A percentile compares a stretch with the other conserved stretches of the same genome.
phyloP scores from a whole-genome alignment of 2,113 vertebrate genomes.

The Serilophus lunatus region DNA sequence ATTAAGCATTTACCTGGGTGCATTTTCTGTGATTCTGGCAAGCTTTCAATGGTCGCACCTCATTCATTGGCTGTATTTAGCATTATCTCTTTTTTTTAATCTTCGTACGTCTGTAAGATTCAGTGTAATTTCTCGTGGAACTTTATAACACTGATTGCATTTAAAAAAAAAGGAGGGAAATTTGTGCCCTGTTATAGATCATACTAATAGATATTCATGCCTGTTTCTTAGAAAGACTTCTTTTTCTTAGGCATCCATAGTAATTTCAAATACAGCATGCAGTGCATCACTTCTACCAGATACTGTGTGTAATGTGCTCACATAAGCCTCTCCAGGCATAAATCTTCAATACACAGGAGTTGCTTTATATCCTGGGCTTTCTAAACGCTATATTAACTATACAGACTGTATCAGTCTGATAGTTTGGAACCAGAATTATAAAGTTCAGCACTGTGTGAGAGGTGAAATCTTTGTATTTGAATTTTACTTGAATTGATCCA shows the following conservation, averaged over 20 bases:
- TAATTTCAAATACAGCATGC: constrained; percentile 3
- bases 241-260: background rate
- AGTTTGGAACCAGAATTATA: constrained; percentile 17
- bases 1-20: constrained; percentile 22
- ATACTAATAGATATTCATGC: background rate
- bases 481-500: constrained; percentile 64
- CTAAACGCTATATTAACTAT: background rate
- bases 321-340: constrained; percentile 24
- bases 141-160: background rate
- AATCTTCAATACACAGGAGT: background rate
- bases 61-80: background rate
- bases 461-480: constrained; percentile 56
- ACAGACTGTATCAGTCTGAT: constrained; percentile 14
- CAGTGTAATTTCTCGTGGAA: background rate
- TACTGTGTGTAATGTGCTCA: background rate
- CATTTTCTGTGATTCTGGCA: constrained; percentile 44
- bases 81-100: background rate
- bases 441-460: constrained; percentile 4
- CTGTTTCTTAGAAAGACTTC: constrained; percentile 8
- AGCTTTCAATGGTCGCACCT: background rate
- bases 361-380: constrained; percentile 11
- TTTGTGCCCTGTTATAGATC: background rate
- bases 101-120: background rate
- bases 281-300: constrained; percentile 13
- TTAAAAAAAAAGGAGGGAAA: background rate